A percentile compares a stretch with the other conserved stretches of the same genome.
Evolutionary conservation across 1,140 invertebrate genomes (phyloP).

Genomic region (Bactericera cockerelli): DNA sequence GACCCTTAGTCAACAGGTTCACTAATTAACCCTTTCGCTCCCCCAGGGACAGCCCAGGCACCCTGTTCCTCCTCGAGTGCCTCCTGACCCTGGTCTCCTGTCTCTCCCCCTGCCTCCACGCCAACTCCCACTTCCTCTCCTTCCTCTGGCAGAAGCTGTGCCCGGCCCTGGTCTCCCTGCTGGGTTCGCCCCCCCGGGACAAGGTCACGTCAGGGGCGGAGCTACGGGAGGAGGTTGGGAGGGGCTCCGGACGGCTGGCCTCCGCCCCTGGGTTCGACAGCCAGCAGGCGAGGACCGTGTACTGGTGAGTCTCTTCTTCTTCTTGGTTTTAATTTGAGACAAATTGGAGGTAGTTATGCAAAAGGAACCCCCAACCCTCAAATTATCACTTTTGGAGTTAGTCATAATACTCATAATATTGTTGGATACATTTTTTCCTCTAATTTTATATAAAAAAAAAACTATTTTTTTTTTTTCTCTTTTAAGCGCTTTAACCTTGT

Average conservation of each 20-base stretch:
- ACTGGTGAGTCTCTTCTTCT: constrained; percentile 41
- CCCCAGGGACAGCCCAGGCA: neutral
- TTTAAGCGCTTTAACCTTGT: too few species aligned
- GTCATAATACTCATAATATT: too few species aligned
- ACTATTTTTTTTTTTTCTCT: too few species aligned
- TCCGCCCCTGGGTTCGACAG: constrained; percentile 56
- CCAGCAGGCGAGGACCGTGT: constrained; percentile 68
- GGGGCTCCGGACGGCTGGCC: constrained; percentile 52
- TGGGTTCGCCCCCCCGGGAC: constrained; percentile 62
- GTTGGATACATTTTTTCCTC: too few species aligned
- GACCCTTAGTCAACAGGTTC: too few species aligned
- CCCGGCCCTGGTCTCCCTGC: constrained; percentile 67
- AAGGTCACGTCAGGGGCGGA: constrained; percentile 48
- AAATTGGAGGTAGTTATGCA: too few species aligned
- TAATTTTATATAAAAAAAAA: too few species aligned
- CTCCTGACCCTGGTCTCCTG: constrained; percentile 68
- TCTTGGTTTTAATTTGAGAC: neutral
- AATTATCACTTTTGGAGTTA: too few species aligned
- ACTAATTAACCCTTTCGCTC: too few species aligned
- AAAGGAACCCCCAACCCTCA: too few species aligned
- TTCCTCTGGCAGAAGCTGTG: constrained; percentile 85
- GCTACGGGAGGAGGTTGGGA: constrained; percentile 31
- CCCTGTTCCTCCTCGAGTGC: constrained; percentile 66
- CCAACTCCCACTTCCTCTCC: constrained; percentile 65
- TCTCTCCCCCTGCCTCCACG: constrained; percentile 60